phyloP scores from a whole-genome alignment of 2,113 vertebrate genomes.

The Callithrix jacchus region DNA sequence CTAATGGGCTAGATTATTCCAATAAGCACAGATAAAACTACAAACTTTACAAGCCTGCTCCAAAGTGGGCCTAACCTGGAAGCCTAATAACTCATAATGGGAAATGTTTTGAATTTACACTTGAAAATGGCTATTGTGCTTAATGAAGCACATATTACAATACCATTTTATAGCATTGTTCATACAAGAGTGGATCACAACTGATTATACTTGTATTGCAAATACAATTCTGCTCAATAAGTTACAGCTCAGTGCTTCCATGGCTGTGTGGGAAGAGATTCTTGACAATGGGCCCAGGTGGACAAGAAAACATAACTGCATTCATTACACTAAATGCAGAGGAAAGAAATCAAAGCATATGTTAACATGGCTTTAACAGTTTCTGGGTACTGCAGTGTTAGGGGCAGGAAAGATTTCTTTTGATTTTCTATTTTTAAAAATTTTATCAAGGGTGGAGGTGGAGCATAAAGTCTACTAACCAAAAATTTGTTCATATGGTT shows the following conservation, averaged over 20 bases:
- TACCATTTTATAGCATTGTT: conserved; percentile 48
- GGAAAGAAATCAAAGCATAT: not conserved
- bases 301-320: not conserved
- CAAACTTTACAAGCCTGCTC: not conserved
- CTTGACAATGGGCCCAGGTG: not conserved
- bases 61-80: not conserved
- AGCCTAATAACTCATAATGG: conserved; percentile 37
- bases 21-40: not conserved
- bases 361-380: not conserved
- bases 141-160: conserved; percentile 39
- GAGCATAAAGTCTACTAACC: not conserved
- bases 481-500: not conserved
- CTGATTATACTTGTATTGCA: not conserved
- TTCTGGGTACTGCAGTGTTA: not conserved
- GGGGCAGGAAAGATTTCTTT: not conserved
- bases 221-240: not conserved
- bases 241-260: not conserved
- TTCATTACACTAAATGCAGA: not conserved
- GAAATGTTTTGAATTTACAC: conserved; percentile 51
- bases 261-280: not conserved
- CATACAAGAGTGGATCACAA: conserved; percentile 22
- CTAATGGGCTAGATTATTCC: conserved; percentile 14
- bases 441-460: rapidly evolving
- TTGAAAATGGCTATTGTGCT: conserved; percentile 29
- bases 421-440: not conserved